Base-by-base conservation (phyloP, 1,140 invertebrate genomes). In the Leucophenga varia region DNA sequence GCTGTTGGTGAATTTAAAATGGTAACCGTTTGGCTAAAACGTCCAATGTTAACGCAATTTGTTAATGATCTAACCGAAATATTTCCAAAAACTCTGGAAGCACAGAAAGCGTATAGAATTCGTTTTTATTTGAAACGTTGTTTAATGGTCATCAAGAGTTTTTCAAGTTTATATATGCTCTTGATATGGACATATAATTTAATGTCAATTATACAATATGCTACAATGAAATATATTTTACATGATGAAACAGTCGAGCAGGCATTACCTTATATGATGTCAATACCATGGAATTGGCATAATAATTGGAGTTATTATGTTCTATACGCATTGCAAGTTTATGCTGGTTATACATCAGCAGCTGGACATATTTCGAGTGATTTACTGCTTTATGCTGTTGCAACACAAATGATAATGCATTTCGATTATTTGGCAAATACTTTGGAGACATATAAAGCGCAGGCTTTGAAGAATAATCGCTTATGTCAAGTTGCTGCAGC, bases 171-270 rank as follows among this genome's bases (percentile, higher is more conserved):
- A 10, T 72, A 69, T 13, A 59, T 57, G 0, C 43, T 72, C 22
- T 52, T 69, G 0, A 69, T 72, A 3, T 72, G 61, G 61, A 72
- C 69, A 2, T 72, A 61, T 30, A 72, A 72, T 48, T 41, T 72
- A 2, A 69, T 64, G 20, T 46, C 52, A 5, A 55, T 53, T 17
- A 52, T 58, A 47, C 53, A 72, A 14, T 72, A 52, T 25, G 10
- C 59, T 2, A 34, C 72, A 9, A 64, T 65, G 14, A 69, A 72
- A 9, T 5, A 43, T 32, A 56, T 48, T 57, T 47, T 72, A 1
- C 17, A 56, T 0, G 21, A 39, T 6, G 57, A 55, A 0, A 38
- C 43, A 1, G 43, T 72, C 6, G 57, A 43, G 0, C 50, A 52
- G 13, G 50, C 45, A 2, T 7, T 72, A 17, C 69, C 69, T 2